Base-by-base conservation (phyloP, 1,140 invertebrate genomes). In the Zaprionus capensis region DNA sequence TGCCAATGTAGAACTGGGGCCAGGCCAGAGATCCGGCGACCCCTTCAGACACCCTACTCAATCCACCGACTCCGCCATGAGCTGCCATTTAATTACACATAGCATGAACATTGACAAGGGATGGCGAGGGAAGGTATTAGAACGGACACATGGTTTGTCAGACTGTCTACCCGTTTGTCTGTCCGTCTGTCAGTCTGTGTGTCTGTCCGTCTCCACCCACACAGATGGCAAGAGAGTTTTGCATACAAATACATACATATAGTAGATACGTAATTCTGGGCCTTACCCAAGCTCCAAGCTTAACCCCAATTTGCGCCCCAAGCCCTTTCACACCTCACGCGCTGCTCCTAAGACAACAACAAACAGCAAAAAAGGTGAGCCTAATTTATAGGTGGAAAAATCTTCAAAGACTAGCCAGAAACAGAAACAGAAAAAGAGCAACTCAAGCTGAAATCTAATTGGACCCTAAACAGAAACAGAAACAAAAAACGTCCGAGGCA, bases 31-130 rank as follows among this genome's bases (percentile, higher is more conserved):
- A 22, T 28, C 44, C 28, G 17, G 34, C 67, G n/a, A 56, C 56
- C 49, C 49, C 46, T 51, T 1, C 53, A 34, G 26, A 44, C 28
- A 49, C 55, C 44, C 20, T 24, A 28, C 36, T 4, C 31, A 34
- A 11, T 34, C 28, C 38, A 22, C n/a, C 36, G 9, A 34, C 31
- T 34, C 2, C 31, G n/a, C 56, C 66, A 22, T 41, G 15, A 17
- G 20, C 73, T 79, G 80, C 76, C 83, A 87, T 86, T 86, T 86
- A 86, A 87, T 87, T 86, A 86, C 83, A 81, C 38, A 51, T 5
- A 65, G 64, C 71, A 34, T 34, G 63, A 62, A 36, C 53, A 57
- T 24, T 5, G 53, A 56, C 71, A 49, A 34, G 74, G 44, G 26
- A 51, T 1, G 34, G 26, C 56, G 20, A 36, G 44, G 20, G 36